phyloP scores from a whole-genome alignment of 2,113 vertebrate genomes.

The Lepisosteus osseus region DNA sequence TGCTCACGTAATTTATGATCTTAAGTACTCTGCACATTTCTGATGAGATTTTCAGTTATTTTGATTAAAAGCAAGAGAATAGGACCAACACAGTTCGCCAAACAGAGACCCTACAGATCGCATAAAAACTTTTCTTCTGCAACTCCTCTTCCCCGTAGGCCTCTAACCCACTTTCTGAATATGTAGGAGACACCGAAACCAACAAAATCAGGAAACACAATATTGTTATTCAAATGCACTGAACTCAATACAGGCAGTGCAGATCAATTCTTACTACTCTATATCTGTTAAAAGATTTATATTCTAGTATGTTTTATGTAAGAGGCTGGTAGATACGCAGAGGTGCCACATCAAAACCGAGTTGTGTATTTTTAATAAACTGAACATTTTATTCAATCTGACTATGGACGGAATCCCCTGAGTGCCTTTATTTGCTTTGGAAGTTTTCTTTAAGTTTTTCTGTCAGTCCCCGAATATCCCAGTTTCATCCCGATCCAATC shows the following conservation, averaged over 20 bases:
- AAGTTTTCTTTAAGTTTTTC: too few species aligned
- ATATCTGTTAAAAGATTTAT: constrained; percentile 6
- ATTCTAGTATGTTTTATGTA: neutral
- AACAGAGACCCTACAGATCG: neutral
- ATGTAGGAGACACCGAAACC: neutral
- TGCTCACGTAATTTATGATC: too few species aligned
- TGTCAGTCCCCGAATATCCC: neutral
- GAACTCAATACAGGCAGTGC: constrained; percentile 2
- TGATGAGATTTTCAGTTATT: too few species aligned
- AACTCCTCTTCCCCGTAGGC: neutral
- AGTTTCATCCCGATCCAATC: neutral
- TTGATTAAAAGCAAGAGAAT: too few species aligned
- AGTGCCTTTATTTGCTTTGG: neutral
- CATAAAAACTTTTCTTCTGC: too few species aligned
- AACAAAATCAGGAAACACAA: neutral
- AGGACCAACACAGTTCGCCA: neutral
- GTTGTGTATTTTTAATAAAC: constrained; percentile 10
- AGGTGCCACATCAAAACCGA: neutral
- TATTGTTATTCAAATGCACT: neutral
- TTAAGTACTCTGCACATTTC: too few species aligned
- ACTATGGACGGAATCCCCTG: neutral
- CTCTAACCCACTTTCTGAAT: neutral
- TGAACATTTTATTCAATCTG: neutral
- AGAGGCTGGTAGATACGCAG: neutral
- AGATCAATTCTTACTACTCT: constrained; percentile 8